Percentiles rank a stretch among this genome's conserved stretches.
Conservation (phyloP, 2,888 invertebrate species). For the Seira ritae region DNA sequence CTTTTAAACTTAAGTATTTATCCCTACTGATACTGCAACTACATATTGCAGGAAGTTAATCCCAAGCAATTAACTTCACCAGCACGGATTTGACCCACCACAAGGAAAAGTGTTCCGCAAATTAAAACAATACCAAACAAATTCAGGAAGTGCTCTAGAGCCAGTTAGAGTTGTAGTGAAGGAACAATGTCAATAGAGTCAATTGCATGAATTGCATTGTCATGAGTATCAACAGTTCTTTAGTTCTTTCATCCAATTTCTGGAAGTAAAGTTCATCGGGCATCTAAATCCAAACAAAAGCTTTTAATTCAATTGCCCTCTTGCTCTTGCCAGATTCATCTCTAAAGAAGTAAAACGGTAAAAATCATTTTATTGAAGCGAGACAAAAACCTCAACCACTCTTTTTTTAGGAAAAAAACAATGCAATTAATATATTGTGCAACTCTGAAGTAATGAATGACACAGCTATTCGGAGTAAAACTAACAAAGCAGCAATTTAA, state of each 20-base stretch:
- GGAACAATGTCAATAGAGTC: too few relatives aligned
- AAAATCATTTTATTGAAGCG: not conserved
- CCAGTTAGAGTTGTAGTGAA: too few relatives aligned
- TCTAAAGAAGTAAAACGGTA: not conserved
- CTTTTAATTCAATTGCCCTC: too few relatives aligned
- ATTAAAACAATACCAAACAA: constrained; percentile 10
- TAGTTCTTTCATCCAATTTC: not conserved
- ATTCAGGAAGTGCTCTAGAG: too few relatives aligned
- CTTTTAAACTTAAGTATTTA: too few relatives aligned
- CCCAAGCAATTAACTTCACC: constrained; percentile 14
- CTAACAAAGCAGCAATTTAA: constrained; percentile 5
- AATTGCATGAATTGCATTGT: too few relatives aligned
- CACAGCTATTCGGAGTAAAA: not conserved
- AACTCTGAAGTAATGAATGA: not conserved
- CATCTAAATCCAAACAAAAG: not conserved
- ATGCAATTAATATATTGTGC: not conserved
- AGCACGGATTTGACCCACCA: not conserved
- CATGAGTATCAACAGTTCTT: too few relatives aligned
- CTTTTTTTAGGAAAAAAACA: not conserved
- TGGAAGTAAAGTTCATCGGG: constrained; percentile 3
- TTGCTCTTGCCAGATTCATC: too few relatives aligned
- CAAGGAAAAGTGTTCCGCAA: constrained; percentile 3
- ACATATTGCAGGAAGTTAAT: not conserved
- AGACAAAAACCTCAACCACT: not conserved
- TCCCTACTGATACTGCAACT: too few relatives aligned